Evolutionary conservation across 2,113 vertebrate species (phyloP).

Genomic region (Progne subis): DNA sequence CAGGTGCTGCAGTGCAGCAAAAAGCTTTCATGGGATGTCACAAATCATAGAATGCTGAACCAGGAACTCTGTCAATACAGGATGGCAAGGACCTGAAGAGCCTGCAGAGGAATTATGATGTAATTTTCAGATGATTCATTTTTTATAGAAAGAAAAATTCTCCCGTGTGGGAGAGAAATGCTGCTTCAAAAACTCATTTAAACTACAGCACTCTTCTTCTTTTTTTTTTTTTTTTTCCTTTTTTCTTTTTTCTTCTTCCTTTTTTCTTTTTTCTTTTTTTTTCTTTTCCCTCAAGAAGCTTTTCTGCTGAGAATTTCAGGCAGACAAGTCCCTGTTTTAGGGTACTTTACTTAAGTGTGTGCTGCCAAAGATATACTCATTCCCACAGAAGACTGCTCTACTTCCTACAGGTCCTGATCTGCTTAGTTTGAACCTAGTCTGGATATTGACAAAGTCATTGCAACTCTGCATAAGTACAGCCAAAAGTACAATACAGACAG

Average conservation of each 20-base stretch:
- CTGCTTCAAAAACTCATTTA: neutral
- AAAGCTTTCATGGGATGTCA: neutral
- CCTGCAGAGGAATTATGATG: neutral
- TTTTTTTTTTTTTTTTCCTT: neutral
- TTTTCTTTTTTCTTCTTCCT: neutral
- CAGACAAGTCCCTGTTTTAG: neutral
- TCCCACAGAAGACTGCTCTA: neutral
- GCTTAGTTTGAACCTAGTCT: neutral
- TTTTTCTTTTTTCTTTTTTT: neutral
- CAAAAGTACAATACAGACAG: neutral
- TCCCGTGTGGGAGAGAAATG: neutral
- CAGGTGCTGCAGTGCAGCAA: neutral
- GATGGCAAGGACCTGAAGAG: neutral
- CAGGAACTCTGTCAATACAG: neutral
- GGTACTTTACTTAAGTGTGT: neutral
- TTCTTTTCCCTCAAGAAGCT: neutral
- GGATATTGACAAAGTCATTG: neutral
- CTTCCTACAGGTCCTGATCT: neutral
- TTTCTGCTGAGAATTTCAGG: slow-evolving; percentile 6
- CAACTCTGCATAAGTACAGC: neutral
- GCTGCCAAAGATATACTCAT: neutral
- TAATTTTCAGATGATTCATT: neutral
- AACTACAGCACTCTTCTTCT: neutral
- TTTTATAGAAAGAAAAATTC: neutral
- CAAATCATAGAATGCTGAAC: neutral